Base-by-base conservation (phyloP, 92 coral and sea anemone genomes). In the Paragorgia papillata region DNA sequence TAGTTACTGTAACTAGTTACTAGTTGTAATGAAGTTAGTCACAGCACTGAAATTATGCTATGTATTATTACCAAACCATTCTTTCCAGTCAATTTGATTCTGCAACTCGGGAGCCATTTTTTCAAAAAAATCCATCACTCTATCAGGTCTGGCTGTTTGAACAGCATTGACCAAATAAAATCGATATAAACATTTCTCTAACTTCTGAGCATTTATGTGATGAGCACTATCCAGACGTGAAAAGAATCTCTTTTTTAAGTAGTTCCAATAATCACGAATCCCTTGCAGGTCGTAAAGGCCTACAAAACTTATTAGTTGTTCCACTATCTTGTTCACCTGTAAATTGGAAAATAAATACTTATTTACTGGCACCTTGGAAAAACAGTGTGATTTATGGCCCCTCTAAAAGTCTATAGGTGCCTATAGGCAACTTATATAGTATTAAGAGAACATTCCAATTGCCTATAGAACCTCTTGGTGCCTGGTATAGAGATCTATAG, bases 101-200 rank as follows among this genome's bases (percentile, higher is more conserved):
- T 94, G 98, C n/a, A 94, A 82, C 77, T 94, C 98, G 24, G 90
- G 66, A n/a, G 96, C 87, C 80, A 79, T 91, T 64, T 88, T 94
- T 81, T 94, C 98, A 84, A 94, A 94, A 80, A 94, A 94, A 58
- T 94, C 98, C 12, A 79, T 88, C 22, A 91, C 98, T 84, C 87
- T 91, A 29, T 94, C 98, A 68, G 65, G 87, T 68, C 88, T 88
- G 34, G 94, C 89, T 76, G 89, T 94, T 73, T 94, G 98, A n/a
- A 94, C 59, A 3, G 98, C 98, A 66, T 91, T 90, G 33, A 94
- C 94, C 24, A 94, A 81, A 65, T 94, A 94, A 19, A 88, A 87
- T 46, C 98, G 74, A 69, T 91, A 71, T 65, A 94, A 84, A 64
- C 98, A 94, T 55, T 89, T 91, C 75, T 94, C 98, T 55, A 94